A percentile compares a stretch with the other conserved stretches of the same genome.
Evolutionary conservation across 2,888 invertebrate genomes (phyloP).

Genomic region (Linyphia triangularis): DNA sequence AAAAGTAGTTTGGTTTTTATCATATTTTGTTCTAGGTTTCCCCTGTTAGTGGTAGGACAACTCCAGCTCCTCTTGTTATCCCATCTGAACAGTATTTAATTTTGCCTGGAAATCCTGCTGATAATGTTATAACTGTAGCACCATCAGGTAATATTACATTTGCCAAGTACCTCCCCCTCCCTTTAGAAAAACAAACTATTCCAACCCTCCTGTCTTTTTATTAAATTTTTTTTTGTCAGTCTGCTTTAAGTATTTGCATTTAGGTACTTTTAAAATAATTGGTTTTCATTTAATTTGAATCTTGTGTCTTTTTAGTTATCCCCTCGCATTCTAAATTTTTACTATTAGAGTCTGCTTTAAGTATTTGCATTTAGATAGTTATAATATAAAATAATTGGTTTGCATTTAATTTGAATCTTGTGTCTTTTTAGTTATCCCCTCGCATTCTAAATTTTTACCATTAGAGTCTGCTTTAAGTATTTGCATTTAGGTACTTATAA

Average conservation of each 20-base stretch:
- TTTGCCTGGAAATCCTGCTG: not conserved
- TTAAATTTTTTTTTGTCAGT: not conserved
- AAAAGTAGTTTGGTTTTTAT: not conserved
- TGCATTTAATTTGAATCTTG: too few relatives aligned
- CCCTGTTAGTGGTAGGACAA: conserved; percentile 53
- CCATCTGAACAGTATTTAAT: conserved; percentile 19
- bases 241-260: not conserved
- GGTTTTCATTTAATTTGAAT: not conserved
- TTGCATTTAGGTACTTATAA: not conserved
- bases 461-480: not conserved
- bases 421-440: not conserved
- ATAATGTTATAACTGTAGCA: not conserved
- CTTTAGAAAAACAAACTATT: not conserved
- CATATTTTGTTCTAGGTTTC: conserved; percentile 21
- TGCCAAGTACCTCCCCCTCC: not conserved
- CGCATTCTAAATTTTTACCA: not conserved
- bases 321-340: too few relatives aligned
- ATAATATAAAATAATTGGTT: too few relatives aligned
- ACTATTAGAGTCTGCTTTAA: too few relatives aligned
- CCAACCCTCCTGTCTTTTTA: not conserved
- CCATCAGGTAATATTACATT: conserved; percentile 37
- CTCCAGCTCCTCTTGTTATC: conserved; percentile 33
- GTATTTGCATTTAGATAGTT: not conserved
- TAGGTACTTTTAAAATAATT: not conserved
- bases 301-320: too few relatives aligned